phyloP scores from a whole-genome alignment of 2,888 invertebrate species.

The Oegoconia quadripuncta region DNA sequence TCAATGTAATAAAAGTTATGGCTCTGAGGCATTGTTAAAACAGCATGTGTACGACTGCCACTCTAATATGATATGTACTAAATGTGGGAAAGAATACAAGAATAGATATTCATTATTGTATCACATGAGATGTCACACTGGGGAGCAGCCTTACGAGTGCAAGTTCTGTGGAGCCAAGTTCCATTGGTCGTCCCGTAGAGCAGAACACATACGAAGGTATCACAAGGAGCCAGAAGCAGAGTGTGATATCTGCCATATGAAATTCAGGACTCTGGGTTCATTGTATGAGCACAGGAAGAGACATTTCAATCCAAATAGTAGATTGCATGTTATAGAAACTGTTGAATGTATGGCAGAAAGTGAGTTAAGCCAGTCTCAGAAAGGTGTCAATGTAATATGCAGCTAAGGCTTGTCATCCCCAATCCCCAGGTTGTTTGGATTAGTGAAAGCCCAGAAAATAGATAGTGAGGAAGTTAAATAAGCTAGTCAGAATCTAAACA shows the following conservation, averaged over 20 bases:
- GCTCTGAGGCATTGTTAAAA: constrained; percentile 11
- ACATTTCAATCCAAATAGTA: constrained; percentile 13
- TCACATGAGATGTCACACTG: constrained; percentile 9
- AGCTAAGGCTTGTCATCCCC: no score
- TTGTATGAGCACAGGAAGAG: constrained; percentile 11
- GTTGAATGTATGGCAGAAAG: no score
- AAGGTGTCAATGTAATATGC: no score
- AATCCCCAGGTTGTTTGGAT: no score
- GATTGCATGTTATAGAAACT: constrained; percentile 2
- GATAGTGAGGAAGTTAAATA: no score
- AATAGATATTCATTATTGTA: constrained; percentile 12
- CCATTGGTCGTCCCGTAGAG: constrained; percentile 8
- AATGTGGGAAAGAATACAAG: constrained; percentile 10
- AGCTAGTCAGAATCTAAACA: no score
- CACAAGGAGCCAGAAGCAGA: constrained; percentile 10
- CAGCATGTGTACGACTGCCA: constrained; percentile 13
- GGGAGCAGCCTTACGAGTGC: constrained; percentile 10
- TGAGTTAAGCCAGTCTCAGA: no score
- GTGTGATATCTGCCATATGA: constrained; percentile 5
- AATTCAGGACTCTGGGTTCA: constrained; percentile 9
- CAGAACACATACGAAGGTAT: constrained; percentile 8
- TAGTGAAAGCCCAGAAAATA: no score
- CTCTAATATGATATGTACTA: constrained; percentile 6
- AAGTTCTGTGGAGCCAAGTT: constrained; percentile 7
- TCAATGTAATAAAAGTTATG: constrained; percentile 8